phyloP scores from a whole-genome alignment of 2,113 vertebrate species.

The Clinocottus analis region DNA sequence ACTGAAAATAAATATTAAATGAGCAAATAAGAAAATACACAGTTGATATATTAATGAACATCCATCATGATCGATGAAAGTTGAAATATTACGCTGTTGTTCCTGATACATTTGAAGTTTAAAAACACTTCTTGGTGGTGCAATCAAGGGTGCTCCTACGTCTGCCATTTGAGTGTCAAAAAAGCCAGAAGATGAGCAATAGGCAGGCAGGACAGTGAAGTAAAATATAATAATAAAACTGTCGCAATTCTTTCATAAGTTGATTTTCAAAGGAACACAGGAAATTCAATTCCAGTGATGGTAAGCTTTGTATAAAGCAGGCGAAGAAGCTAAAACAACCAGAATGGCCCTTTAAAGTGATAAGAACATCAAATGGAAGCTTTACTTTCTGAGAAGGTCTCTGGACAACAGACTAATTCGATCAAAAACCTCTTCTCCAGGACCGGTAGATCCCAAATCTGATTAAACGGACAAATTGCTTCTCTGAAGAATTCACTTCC shows the following conservation, averaged over 20 bases:
- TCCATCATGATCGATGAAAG: not conserved
- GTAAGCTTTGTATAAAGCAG: not conserved
- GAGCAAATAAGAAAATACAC: not conserved
- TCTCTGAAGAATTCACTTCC: conserved; percentile 21
- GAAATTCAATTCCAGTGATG: not conserved
- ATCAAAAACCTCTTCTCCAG: conserved; percentile 35
- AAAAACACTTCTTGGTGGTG: not conserved
- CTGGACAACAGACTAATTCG: conserved; percentile 37
- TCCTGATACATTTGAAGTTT: not conserved
- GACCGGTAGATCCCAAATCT: conserved; percentile 34
- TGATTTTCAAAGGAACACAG: not conserved
- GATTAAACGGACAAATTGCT: conserved; percentile 40
- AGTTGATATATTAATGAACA: not conserved
- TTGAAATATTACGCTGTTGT: not conserved
- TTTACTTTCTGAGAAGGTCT: not conserved
- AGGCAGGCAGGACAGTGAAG: not conserved
- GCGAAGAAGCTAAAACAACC: not conserved
- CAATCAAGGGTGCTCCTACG: not conserved
- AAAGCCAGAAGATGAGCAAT: not conserved
- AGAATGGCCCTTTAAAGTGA: conserved; percentile 1
- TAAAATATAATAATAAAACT: no score
- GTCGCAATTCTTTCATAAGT: no score
- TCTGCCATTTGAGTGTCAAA: not conserved
- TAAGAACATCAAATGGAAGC: not conserved
- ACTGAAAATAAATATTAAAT: not conserved